These are phyloP conservation scores for Sorex maritimensis DNA, from an alignment of 2,797 vertebrate genomes.

Conservation along the genomic window DNA sequence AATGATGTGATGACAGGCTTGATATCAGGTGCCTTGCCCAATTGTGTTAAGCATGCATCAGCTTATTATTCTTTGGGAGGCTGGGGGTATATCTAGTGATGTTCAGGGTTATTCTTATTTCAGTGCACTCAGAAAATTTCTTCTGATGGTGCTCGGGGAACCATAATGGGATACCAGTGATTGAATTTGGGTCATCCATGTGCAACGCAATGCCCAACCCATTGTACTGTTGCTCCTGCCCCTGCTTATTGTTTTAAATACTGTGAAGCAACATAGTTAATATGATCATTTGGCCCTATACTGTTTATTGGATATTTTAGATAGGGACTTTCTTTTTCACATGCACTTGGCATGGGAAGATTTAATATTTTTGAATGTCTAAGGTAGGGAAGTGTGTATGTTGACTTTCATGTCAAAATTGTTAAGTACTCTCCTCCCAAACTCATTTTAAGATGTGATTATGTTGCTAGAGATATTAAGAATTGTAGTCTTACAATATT, in stretches of 20 bases:
- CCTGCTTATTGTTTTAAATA: slow-evolving; percentile 24
- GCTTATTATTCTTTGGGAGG: background rate
- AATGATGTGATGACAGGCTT: slow-evolving; percentile 15
- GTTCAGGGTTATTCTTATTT: too few relatives aligned
- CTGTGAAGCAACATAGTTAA: background rate
- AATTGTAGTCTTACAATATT: background rate
- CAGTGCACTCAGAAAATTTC: too few relatives aligned
- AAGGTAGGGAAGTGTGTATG: too few relatives aligned
- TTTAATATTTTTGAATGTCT: too few relatives aligned
- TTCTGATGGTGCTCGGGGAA: too few relatives aligned
- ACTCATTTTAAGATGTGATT: slow-evolving; percentile 20
- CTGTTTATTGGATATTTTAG: slow-evolving; percentile 50
- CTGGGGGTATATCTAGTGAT: too few relatives aligned
- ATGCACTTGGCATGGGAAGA: too few relatives aligned
- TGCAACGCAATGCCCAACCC: too few relatives aligned
- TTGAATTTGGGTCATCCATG: too few relatives aligned
- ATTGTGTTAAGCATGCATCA: slow-evolving; percentile 10
- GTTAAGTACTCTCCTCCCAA: background rate
- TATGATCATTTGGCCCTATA: slow-evolving; percentile 45
- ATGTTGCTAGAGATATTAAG: background rate
- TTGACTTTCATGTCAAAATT: background rate
- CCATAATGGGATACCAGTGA: too few relatives aligned
- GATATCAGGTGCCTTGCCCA: slow-evolving; percentile 45
- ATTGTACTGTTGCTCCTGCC: too few relatives aligned
- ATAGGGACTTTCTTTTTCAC: slow-evolving; percentile 28